phyloP scores from a whole-genome alignment of 2,797 vertebrate species.

The Adrianichthys oophorus region DNA sequence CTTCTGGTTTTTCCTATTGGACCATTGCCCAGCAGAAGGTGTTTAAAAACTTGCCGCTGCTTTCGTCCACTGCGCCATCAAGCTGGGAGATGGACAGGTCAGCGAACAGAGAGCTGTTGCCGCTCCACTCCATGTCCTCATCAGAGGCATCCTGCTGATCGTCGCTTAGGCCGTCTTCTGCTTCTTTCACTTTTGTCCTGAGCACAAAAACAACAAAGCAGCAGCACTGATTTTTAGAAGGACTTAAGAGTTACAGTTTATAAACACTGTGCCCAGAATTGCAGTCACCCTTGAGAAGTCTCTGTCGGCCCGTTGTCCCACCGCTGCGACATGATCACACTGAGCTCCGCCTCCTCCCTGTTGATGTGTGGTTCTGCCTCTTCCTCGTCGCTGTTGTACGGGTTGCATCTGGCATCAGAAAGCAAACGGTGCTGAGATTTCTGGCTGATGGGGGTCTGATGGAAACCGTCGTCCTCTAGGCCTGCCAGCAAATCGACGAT shows the following conservation, averaged over 20 bases:
- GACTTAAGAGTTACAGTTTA: background rate
- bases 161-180: constrained; percentile 84
- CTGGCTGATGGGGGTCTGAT: constrained; percentile 70
- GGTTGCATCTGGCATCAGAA: constrained; percentile 75
- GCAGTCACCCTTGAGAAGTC: constrained; percentile 76
- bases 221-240: constrained; percentile 7
- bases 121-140: constrained; percentile 95
- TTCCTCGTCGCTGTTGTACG: constrained; percentile 96
- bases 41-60: constrained; percentile 83
- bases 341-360: constrained; percentile 92
- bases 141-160: constrained; percentile 89
- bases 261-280: constrained; percentile 28
- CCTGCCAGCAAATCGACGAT: constrained; percentile 89
- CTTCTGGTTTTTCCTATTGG: no score
- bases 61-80: constrained; percentile 96
- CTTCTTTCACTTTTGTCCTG: constrained; percentile 74
- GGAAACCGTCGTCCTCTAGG: constrained; percentile 88
- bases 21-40: no score
- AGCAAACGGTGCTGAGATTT: constrained; percentile 75
- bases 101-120: constrained; percentile 82
- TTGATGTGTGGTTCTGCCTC: constrained; percentile 89
- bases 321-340: constrained; percentile 92
- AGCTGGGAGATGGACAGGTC: constrained; percentile 95
- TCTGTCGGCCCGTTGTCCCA: constrained; percentile 87
- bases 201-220: background rate